Evolutionary conservation across 2,113 vertebrate genomes (phyloP), one percentile per base, ranked within the genome.

Genomic region (Neotragus pygmaeus): DNA sequence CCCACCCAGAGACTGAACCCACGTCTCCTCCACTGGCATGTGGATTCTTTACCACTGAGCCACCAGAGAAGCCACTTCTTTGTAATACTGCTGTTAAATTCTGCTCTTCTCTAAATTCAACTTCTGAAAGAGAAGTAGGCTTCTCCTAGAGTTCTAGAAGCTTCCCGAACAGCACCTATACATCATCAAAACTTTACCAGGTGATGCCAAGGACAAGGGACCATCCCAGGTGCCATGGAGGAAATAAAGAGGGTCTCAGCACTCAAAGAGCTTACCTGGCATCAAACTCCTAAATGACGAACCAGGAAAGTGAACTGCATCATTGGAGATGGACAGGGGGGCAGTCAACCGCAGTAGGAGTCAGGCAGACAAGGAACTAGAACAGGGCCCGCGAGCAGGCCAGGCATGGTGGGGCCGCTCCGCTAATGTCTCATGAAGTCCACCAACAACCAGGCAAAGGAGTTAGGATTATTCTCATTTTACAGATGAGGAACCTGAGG

Each of bases 241-340:
- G 53, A 88, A 62, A 90, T 30, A 21, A 84, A 95, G 91, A 70
- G 36, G 85, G 21, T 39, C 77, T 43, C 4, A 0, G 5, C 33
- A 30, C 60, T 77, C 90, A 49, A 16, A 21, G 62, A 80, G 39
- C 30, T 80, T 73, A 36, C 23, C 25, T 16, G 58, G 16, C n/a
- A n/a, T 75, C 15, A 16, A 15, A 57, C 27, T 11, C 53, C 39
- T 80, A 64, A 43, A 53, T 17, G 58, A 80, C 21, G 6, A 15
- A 11, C 60, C 30, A 6, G 16, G 45, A 27, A 21, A 1, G 2
- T 19, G 80, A 77, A 53, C 6, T 28, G 66, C 13, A 60, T 21
- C 82, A 21, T 39, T 0, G 19, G n/a, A 89, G 21, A 62, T 1
- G 7, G 58, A 23, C 1, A 0, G 9, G 9, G 25, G 39, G 4